Conservation (phyloP, 1,140 invertebrate species). For the Microplitis mediator region DNA sequence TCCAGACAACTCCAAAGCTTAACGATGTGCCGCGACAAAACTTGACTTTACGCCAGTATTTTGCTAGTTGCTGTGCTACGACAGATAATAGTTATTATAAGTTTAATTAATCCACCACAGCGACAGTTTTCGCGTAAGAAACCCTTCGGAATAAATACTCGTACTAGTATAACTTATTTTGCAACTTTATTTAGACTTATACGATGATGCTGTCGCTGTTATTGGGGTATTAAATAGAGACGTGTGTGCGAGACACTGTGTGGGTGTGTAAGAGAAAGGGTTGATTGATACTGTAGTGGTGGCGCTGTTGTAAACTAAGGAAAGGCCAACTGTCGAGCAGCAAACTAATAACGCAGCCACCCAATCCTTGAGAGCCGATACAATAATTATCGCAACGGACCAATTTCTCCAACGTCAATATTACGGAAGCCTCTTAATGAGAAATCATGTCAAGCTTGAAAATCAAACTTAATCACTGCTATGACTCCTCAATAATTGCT, state of each 20-base stretch:
- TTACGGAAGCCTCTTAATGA: too few species aligned
- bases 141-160: not conserved
- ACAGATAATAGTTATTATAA: conserved; percentile 34
- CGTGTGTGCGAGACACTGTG: too few species aligned
- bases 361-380: not conserved
- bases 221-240: too few species aligned
- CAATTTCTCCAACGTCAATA: not conserved
- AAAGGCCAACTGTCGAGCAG: not conserved
- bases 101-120: conserved; percentile 31
- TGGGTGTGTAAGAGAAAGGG: too few species aligned
- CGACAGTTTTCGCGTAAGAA: not conserved
- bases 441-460: too few species aligned
- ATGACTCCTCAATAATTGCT: too few species aligned
- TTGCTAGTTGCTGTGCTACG: not conserved
- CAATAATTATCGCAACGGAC: not conserved
- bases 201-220: too few species aligned
- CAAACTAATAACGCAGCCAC: not conserved
- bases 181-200: not conserved
- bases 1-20: conserved; percentile 24
- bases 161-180: not conserved
- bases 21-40: conserved; percentile 23
- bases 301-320: too few species aligned
- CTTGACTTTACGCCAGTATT: conserved; percentile 8
- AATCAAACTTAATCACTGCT: too few species aligned
- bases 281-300: too few species aligned